phyloP scores from a whole-genome alignment of 2,797 vertebrate genomes.

The Aplochiton taeniatus region DNA sequence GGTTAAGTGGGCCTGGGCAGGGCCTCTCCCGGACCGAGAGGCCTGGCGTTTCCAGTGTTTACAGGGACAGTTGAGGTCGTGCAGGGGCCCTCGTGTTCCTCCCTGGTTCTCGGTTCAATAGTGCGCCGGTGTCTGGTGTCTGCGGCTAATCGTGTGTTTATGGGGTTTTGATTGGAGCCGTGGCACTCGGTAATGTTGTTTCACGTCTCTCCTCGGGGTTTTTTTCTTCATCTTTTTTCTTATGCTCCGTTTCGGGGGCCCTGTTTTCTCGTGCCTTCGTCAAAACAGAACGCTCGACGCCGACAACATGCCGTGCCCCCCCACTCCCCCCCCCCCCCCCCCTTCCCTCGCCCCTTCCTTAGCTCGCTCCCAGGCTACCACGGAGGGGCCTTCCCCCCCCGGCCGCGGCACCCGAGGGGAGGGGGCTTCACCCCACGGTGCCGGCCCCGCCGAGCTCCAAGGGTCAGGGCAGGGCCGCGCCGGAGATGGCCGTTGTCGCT shows the following conservation, averaged over 20 bases:
- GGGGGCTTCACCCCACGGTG: conserved; percentile 66
- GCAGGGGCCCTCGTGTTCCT: not conserved
- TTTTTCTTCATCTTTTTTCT: too few species aligned
- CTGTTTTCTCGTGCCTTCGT: not conserved
- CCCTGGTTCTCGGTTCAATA: conserved; percentile 10
- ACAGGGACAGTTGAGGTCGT: conserved; percentile 32
- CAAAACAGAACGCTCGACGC: conserved; percentile 40
- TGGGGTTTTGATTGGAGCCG: too few species aligned
- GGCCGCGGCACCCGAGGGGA: conserved; percentile 63
- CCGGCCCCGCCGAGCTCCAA: conserved; percentile 62
- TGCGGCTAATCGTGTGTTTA: too few species aligned
- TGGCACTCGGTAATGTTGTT: too few species aligned
- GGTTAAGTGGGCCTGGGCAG: conserved; percentile 51
- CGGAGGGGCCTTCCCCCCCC: conserved; percentile 14
- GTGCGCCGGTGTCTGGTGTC: conserved; percentile 4
- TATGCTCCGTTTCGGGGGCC: conserved; percentile 5
- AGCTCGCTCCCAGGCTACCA: conserved; percentile 35
- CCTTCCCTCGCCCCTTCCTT: not conserved
- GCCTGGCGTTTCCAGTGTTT: conserved; percentile 16
- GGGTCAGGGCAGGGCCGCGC: conserved; percentile 48
- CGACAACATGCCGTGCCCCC: conserved; percentile 45
- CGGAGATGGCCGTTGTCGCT: conserved; percentile 28
- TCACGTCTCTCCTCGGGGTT: too few species aligned
- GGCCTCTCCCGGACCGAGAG: conserved; percentile 27
- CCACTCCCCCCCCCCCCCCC: conserved; percentile 42